These are phyloP conservation scores for Drosophila affinis DNA, from an alignment of 2,888 invertebrate species.

Conservation along the genomic window DNA sequence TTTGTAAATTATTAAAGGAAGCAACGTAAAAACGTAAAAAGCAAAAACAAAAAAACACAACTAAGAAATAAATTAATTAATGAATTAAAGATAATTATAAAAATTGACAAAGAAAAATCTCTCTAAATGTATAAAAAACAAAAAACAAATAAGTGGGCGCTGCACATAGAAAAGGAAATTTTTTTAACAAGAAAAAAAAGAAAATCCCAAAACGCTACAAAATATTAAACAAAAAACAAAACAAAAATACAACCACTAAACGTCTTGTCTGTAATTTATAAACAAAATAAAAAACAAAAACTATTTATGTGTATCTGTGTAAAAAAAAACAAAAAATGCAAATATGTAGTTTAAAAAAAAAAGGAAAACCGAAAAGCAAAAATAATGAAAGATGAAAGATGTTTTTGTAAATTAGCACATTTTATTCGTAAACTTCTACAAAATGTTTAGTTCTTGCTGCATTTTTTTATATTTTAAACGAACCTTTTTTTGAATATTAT, in stretches of 20 bases:
- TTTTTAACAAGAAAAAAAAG: slow-evolving; percentile 46
- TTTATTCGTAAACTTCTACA: slow-evolving; percentile 55
- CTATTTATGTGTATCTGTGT: slow-evolving; percentile 71
- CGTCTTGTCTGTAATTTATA: slow-evolving; percentile 54
- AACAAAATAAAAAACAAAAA: slow-evolving; percentile 38
- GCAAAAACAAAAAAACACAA: slow-evolving; percentile 13
- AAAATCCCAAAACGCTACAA: slow-evolving; percentile 13
- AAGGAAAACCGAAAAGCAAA: slow-evolving; percentile 31
- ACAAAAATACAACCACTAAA: slow-evolving; percentile 36
- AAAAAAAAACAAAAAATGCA: slow-evolving; percentile 42
- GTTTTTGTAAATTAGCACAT: slow-evolving; percentile 76
- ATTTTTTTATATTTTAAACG: slow-evolving; percentile 41
- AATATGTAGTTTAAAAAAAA: slow-evolving; percentile 36
- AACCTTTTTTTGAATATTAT: slow-evolving; percentile 44
- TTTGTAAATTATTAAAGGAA: slow-evolving; percentile 68
- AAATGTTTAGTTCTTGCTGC: slow-evolving; percentile 43
- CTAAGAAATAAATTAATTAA: slow-evolving; percentile 20
- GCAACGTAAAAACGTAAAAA: slow-evolving; percentile 23
- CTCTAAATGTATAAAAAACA: slow-evolving; percentile 45
- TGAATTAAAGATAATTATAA: slow-evolving; percentile 13
- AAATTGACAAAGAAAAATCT: slow-evolving; percentile 45
- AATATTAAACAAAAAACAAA: slow-evolving; percentile 30
- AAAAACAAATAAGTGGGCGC: slow-evolving; percentile 35
- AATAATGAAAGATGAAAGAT: slow-evolving; percentile 29
- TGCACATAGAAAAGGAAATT: slow-evolving; percentile 41